phyloP scores from a whole-genome alignment of 2,113 vertebrate species.

The Onychostoma macrolepis region DNA sequence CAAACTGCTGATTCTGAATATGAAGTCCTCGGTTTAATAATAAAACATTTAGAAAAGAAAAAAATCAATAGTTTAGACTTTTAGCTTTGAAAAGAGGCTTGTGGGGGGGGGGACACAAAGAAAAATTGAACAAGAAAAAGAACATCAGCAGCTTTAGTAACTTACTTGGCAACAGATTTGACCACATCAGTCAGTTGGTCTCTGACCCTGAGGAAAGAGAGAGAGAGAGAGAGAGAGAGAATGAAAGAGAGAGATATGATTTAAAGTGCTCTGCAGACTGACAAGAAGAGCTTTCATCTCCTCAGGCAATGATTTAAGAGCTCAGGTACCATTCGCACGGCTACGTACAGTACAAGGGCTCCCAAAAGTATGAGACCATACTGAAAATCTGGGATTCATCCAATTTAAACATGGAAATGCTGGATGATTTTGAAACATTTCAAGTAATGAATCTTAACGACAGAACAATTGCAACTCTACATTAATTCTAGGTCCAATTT shows the following conservation, averaged over 20 bases:
- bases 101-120: not conserved
- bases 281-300: constrained; percentile 44
- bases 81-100: not conserved
- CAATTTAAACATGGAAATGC: constrained; percentile 11
- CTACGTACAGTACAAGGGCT: not conserved
- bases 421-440: not conserved
- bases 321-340: constrained; percentile 6
- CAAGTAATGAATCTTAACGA: not conserved
- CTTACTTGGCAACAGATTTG: constrained; percentile 92
- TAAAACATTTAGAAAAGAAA: not conserved
- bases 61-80: not conserved
- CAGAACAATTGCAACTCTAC: not conserved
- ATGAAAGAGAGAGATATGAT: constrained; percentile 42
- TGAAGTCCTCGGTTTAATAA: not conserved
- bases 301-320: constrained; percentile 40
- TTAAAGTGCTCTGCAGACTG: constrained; percentile 34
- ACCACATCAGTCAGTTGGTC: constrained; percentile 89
- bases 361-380: not conserved
- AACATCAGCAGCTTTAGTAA: constrained; percentile 22
- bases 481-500: not conserved
- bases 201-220: constrained; percentile 81
- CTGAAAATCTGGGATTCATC: constrained; percentile 6
- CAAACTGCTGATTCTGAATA: not conserved
- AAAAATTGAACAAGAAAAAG: not conserved
- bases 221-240: constrained; percentile 42